These are phyloP conservation scores for Melanotaenia nigrans DNA, from an alignment of 2,797 vertebrate species.

Conservation along the genomic window DNA sequence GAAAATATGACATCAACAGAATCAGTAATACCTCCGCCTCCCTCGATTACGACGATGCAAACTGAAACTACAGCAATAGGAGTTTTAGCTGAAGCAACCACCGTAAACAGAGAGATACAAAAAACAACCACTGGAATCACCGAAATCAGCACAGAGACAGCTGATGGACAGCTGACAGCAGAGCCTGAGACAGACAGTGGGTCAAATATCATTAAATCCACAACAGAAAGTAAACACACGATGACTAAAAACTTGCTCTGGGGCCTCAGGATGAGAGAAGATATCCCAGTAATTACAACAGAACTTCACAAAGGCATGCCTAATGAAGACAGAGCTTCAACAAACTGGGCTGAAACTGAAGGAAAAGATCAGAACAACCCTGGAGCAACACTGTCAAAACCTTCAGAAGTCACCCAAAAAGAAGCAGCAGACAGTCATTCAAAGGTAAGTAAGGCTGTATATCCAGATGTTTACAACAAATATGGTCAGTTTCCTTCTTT, in stretches of 20 bases:
- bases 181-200: not conserved
- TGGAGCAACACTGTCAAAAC: not conserved
- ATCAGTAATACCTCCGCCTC: not conserved
- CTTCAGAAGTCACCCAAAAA: not conserved
- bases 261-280: slow-evolving; percentile 61
- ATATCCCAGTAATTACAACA: not conserved
- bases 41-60: not conserved
- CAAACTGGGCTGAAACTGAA: not conserved
- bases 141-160: not conserved
- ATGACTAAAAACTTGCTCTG: not conserved
- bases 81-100: not conserved
- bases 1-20: slow-evolving; percentile 18
- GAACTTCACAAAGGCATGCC: too few species aligned
- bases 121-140: slow-evolving; percentile 3
- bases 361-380: not conserved
- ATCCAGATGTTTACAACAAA: not conserved
- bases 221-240: not conserved
- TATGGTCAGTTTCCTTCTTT: not conserved
- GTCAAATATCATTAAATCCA: not conserved
- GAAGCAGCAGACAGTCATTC: not conserved
- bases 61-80: slow-evolving; percentile 1
- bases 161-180: not conserved
- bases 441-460: slow-evolving; percentile 25
- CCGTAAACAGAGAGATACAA: slow-evolving; percentile 11
- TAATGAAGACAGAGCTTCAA: not conserved